Evolutionary conservation across 2,888 invertebrate genomes (phyloP), one percentile per base, ranked within the genome.

Genomic region (Dryococelus australis): DNA sequence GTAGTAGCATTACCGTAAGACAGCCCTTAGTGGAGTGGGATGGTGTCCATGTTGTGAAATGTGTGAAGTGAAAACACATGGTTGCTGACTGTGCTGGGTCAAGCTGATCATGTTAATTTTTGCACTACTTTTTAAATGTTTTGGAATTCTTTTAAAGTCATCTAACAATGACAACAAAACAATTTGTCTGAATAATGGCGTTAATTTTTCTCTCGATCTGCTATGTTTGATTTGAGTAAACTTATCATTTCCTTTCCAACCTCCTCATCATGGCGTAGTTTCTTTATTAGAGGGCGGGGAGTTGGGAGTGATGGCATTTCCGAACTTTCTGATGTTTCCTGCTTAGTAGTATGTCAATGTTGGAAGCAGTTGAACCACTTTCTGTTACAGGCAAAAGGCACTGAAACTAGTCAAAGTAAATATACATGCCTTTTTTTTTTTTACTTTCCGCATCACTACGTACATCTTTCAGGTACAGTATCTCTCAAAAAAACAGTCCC

Each of bases 271-370:
- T 16, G 27, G 43, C 84, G n/a, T 35, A 0, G 27, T 84, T 84
- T 6, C 0, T 84, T 84, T 12, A 16, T 26, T 26, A 24, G 43
- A 43, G 85, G 53, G 53, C 9, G 47, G 85, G 43, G 51, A n/a
- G 53, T 13, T 85, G 43, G 85, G 28, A 51, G 26, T 10, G 85
- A 51, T 51, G 0, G 51, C 13, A 51, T 85, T 5, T 85, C 53
- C 27, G 53, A 26, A 1, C 26, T 51, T 24, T 79, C 9, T 20
- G 9, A n/a, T 79, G 79, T 8, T 27, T 79, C 9, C 79, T 0
- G 85, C 85, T 85, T 51, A n/a, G 27, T 85, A 85, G 53, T 3
- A 85, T 26, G 85, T 85, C 53, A 53, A 85, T 51, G 51, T 85
- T 85, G 0, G 85, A 85, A 27, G 53, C 53, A 0, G 27, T 51